These are phyloP conservation scores for Steinernema khuongi DNA, from an alignment of 1,140 invertebrate genomes.

Conservation along the genomic window DNA sequence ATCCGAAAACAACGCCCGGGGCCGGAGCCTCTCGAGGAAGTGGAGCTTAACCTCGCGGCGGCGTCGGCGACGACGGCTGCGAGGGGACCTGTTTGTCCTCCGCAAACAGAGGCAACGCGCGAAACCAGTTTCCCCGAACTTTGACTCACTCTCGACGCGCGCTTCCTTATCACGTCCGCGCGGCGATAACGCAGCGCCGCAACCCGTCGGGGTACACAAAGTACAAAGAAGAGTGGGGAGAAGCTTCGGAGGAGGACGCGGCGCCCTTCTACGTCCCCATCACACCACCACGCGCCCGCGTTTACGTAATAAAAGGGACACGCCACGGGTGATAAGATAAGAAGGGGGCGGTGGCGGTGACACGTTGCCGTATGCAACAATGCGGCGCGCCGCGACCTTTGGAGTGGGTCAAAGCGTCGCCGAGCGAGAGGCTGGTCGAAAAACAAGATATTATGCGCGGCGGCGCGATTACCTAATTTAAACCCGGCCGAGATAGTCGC, in stretches of 20 bases:
- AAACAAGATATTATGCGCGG: conserved; percentile 8
- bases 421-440: background rate
- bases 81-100: too few species aligned
- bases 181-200: background rate
- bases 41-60: too few species aligned
- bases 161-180: background rate
- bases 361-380: conserved; percentile 6
- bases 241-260: background rate
- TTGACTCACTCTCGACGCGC: background rate
- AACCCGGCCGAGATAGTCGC: conserved; percentile 2
- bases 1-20: background rate
- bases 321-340: conserved; percentile 10
- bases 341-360: background rate
- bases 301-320: conserved; percentile 11
- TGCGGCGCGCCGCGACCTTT: background rate
- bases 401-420: conserved; percentile 9
- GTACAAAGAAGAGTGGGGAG: background rate
- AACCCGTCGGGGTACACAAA: background rate
- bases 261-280: background rate
- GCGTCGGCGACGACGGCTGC: background rate
- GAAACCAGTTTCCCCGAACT: conserved; percentile 11
- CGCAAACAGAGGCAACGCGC: conserved; percentile 11
- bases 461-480: conserved; percentile 4
- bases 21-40: too few species aligned
- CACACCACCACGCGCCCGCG: conserved; percentile 6